These are phyloP conservation scores for Spodoptera exigua DNA, from an alignment of 2,888 invertebrate species.

Conservation along the genomic window DNA sequence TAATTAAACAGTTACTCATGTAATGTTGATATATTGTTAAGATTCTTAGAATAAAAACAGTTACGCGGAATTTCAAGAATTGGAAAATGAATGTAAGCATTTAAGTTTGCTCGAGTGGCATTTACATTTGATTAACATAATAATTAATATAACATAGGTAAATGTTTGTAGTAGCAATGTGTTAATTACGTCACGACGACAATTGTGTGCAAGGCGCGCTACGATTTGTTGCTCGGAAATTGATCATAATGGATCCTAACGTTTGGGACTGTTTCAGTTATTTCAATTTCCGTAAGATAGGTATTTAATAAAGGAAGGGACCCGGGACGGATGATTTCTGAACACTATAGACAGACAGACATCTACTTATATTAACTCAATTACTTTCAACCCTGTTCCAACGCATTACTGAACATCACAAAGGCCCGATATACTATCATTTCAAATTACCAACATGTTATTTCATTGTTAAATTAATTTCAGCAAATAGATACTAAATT, in stretches of 20 bases:
- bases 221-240: conserved; percentile 60
- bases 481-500: no score
- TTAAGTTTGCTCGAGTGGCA: no score
- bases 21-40: no score
- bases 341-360: conserved; percentile 23
- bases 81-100: no score
- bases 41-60: no score
- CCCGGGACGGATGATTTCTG: conserved; percentile 57
- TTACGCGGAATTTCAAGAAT: no score
- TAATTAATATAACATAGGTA: no score
- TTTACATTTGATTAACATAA: no score
- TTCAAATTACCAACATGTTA: no score
- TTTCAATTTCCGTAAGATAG: conserved; percentile 73
- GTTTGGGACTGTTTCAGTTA: conserved; percentile 64
- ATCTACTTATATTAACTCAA: conserved; percentile 30
- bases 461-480: no score
- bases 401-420: conserved; percentile 13
- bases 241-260: conserved; percentile 62
- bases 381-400: conserved; percentile 26
- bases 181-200: conserved; percentile 16
- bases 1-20: background rate
- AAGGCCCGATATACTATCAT: background rate
- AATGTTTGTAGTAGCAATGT: background rate
- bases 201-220: conserved; percentile 18
- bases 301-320: conserved; percentile 71